Base-by-base conservation (phyloP, 2,888 invertebrate genomes). In the Hoplodrina ambigua region DNA sequence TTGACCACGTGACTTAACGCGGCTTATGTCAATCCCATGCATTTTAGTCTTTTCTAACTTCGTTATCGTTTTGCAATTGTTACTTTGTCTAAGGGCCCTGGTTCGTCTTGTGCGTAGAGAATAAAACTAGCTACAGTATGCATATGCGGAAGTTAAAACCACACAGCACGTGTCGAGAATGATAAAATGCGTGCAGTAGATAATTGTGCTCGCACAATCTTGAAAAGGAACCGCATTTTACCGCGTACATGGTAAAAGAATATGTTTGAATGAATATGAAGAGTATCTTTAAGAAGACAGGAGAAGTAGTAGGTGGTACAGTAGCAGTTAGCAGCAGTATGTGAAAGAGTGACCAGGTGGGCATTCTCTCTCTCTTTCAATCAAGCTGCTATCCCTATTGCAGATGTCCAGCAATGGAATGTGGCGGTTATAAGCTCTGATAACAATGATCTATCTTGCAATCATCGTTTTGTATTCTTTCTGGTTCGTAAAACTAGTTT, bases 121-220 rank as follows among this genome's bases (percentile, higher is more conserved):
- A 66, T 65, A 11, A 63, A 64, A 49, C 53, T 56, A 72, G 58
- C 25, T 62, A 60, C 46, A 60, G 49, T 19, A 44, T 53, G 11
- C 59, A 63, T 59, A 20, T 46, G 20, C 50, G 73, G 56, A 73
- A 60, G 76, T 73, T 33, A 41, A 19, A 58, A 72, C 58, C 46
- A 46, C 46, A 54, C 13, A 33, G 66, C 41, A 49, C 57, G 52
- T 54, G 73, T 41, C 55, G 55, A 20, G 64, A 73, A 55, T 70
- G 30, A 73, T 44, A 41, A 49, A 57, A 49, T 41, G 54, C 54
- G 64, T 55, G 64, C 63, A 63, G 63, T 49, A 63, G 70, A 73
- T 73, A 63, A 71, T 71, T 63, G 44, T 71, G 20, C 37, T 37
- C 37, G 37, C 37, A 37, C 70, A 62, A 50, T 55, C 63, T 62